These are phyloP conservation scores for Ursus arctos DNA, from an alignment of 2,113 vertebrate genomes.

Conservation along the genomic window DNA sequence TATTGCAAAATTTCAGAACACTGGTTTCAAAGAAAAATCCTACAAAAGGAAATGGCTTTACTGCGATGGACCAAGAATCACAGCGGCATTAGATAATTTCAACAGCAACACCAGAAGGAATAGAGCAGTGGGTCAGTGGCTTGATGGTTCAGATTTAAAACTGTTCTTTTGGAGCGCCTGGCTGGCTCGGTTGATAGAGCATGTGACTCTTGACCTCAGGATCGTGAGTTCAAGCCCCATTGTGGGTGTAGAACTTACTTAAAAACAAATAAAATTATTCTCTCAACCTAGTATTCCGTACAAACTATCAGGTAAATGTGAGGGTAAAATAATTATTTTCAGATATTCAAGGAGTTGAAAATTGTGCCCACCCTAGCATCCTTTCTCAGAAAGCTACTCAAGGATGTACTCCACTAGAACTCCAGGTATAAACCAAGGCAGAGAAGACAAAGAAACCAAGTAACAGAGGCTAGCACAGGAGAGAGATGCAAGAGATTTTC, in stretches of 20 bases:
- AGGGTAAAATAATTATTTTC: neutral
- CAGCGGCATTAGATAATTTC: neutral
- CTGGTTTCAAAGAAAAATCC: neutral
- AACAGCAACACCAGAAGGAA: neutral
- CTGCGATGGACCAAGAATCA: neutral
- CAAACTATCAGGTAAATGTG: neutral
- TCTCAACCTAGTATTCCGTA: neutral
- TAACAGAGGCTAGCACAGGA: neutral
- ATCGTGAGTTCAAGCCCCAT: neutral
- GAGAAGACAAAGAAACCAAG: neutral
- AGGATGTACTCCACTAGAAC: neutral
- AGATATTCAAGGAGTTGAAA: neutral
- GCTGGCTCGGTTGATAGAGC: neutral
- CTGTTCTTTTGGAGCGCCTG: neutral
- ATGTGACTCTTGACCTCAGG: neutral
- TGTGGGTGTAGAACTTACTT: neutral
- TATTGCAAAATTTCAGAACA: neutral
- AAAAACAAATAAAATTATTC: neutral
- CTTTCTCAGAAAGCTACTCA: neutral
- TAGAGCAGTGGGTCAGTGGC: neutral
- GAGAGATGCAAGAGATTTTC: neutral
- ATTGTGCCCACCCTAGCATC: neutral
- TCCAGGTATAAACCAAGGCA: constrained; percentile 21
- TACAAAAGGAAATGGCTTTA: neutral
- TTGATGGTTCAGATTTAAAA: neutral